A percentile compares a stretch with the other conserved stretches of the same genome.
These are phyloP conservation scores for Elgonia sp. DNA, from an alignment of 2,888 invertebrate species.

Conservation along the genomic window DNA sequence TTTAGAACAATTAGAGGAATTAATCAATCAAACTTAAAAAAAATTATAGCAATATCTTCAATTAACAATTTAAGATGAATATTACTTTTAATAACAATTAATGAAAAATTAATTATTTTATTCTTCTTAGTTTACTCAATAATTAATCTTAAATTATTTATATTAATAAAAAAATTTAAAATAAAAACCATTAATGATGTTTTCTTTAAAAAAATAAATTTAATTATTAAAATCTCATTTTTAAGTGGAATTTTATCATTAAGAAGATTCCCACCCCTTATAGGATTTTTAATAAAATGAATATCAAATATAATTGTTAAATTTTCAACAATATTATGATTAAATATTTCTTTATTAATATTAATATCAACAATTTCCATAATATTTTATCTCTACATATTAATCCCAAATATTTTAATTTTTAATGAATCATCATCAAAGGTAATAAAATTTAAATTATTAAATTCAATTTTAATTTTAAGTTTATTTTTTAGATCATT, in stretches of 20 bases:
- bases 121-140: slow-evolving; percentile 58
- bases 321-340: slow-evolving; percentile 65
- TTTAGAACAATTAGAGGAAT: slow-evolving; percentile 88
- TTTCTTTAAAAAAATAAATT: slow-evolving; percentile 64
- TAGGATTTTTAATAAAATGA: slow-evolving; percentile 85
- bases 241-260: slow-evolving; percentile 68
- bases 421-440: slow-evolving; percentile 51
- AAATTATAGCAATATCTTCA: slow-evolving; percentile 89
- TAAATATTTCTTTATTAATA: slow-evolving; percentile 71
- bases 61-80: slow-evolving; percentile 90
- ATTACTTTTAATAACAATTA: slow-evolving; percentile 80
- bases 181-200: slow-evolving; percentile 46
- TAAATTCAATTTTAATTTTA: slow-evolving; percentile 27
- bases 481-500: slow-evolving; percentile 28
- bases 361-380: slow-evolving; percentile 67
- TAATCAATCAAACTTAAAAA: slow-evolving; percentile 88
- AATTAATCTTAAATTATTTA: slow-evolving; percentile 59
- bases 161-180: slow-evolving; percentile 29
- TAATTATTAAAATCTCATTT: slow-evolving; percentile 63
- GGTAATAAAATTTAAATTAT: slow-evolving; percentile 19
- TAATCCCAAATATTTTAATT: slow-evolving; percentile 61
- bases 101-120: slow-evolving; percentile 73
- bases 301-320: slow-evolving; percentile 81
- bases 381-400: slow-evolving; percentile 69
- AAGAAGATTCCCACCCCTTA: slow-evolving; percentile 69